Conservation (phyloP, 2,113 vertebrate species). For the Onychostruthus taczanowskii region DNA sequence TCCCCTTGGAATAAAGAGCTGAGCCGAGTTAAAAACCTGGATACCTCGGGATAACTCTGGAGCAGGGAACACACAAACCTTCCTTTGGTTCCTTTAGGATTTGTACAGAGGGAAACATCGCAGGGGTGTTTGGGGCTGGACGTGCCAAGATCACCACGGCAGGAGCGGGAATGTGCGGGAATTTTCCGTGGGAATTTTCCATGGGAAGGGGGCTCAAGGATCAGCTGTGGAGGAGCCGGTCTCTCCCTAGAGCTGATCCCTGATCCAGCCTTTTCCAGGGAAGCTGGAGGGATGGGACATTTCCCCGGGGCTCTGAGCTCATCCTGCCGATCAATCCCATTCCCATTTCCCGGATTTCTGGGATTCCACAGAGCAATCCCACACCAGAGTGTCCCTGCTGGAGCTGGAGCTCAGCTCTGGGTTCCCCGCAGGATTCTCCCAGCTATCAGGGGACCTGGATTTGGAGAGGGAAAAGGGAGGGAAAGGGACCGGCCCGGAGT, state of each 20-base stretch:
- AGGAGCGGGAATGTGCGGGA: not conserved
- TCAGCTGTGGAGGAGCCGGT: not conserved
- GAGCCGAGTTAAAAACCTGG: not conserved
- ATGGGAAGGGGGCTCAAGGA: not conserved
- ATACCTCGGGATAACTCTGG: not conserved
- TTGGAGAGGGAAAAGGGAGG: not conserved
- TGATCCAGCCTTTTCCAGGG: not conserved
- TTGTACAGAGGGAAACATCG: not conserved
- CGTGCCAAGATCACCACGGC: not conserved
- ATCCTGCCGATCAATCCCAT: not conserved
- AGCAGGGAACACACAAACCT: not conserved
- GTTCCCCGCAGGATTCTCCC: not conserved
- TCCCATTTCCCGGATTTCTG: not conserved
- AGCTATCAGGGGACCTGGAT: not conserved
- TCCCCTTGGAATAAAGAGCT: not conserved
- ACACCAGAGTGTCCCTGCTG: no score
- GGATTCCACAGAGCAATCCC: not conserved
- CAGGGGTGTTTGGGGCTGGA: not conserved
- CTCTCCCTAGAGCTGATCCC: not conserved
- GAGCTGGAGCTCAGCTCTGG: rapidly evolving
- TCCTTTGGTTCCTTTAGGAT: not conserved
- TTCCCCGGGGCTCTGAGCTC: not conserved
- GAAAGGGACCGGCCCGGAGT: not conserved
- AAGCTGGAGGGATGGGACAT: not conserved
- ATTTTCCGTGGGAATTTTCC: not conserved